phyloP scores from a whole-genome alignment of 2,113 vertebrate genomes.

The Cryptotis parvus region DNA sequence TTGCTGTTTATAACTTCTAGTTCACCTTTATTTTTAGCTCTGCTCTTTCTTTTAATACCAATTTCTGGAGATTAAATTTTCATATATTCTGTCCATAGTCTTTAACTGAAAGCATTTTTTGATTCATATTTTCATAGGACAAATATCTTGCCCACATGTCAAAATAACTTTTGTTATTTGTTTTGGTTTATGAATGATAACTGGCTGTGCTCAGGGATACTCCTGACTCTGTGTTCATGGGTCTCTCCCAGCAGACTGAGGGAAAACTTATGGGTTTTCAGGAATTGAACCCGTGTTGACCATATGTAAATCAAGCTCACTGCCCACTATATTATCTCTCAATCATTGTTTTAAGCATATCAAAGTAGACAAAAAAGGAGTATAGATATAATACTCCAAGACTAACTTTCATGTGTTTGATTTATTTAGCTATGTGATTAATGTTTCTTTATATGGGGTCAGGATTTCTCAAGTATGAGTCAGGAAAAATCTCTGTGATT shows the following conservation, averaged over 20 bases:
- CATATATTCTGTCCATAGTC: not conserved
- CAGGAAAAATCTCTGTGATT: not conserved
- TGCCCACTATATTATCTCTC: not conserved
- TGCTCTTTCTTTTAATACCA: not conserved
- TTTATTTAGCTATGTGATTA: not conserved
- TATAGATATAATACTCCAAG: not conserved
- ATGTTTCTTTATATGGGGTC: not conserved
- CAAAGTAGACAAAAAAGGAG: not conserved
- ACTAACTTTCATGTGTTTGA: not conserved
- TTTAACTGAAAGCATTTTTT: not conserved
- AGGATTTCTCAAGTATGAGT: not conserved
- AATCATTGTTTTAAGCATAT: not conserved
- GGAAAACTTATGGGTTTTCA: too few species aligned
- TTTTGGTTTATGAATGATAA: too few species aligned
- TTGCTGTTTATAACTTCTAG: not conserved
- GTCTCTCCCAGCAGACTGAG: too few species aligned
- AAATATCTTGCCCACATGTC: too few species aligned
- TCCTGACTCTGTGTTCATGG: too few species aligned
- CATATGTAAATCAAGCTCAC: too few species aligned
- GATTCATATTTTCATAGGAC: not conserved
- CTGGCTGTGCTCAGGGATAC: too few species aligned
- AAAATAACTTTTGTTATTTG: too few species aligned
- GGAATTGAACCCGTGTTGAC: too few species aligned
- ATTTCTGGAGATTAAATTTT: not conserved
- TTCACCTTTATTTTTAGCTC: not conserved